phyloP scores from a whole-genome alignment of 37 sponge, comb jelly and placozoan species.

The Spongia lamella region DNA sequence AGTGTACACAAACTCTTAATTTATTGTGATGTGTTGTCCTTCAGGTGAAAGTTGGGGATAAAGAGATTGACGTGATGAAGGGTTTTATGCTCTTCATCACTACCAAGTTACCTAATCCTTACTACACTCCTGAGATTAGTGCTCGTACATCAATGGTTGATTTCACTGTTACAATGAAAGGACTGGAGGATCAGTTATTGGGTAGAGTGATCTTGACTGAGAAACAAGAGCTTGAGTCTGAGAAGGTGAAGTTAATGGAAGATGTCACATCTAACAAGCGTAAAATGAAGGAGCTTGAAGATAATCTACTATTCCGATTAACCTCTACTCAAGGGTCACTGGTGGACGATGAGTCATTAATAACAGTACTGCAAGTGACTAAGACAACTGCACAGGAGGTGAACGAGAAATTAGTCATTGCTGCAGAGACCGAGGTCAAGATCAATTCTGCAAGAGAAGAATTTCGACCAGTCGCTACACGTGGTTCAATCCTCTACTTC shows the following conservation, averaged over 20 bases:
- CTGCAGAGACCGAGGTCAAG: slow-evolving; percentile 95
- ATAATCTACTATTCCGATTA: slow-evolving; percentile 92
- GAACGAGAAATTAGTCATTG: slow-evolving; percentile 83
- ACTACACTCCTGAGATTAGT: slow-evolving; percentile 94
- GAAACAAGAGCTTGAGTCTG: slow-evolving; percentile 95
- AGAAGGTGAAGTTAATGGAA: slow-evolving; percentile 91
- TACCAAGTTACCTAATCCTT: slow-evolving; percentile 96
- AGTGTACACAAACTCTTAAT: too few species aligned
- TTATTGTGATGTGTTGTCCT: too few species aligned
- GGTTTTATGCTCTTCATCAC: slow-evolving; percentile 99
- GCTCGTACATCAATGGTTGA: slow-evolving; percentile 97
- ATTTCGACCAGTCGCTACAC: slow-evolving; percentile 96
- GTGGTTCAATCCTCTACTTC: slow-evolving; percentile 98
- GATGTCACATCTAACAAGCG: slow-evolving; percentile 93
- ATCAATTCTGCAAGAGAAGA: slow-evolving; percentile 98
- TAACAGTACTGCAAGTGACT: slow-evolving; percentile 79
- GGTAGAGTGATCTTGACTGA: slow-evolving; percentile 97
- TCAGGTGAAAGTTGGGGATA: slow-evolving; percentile 99
- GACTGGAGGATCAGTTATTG: slow-evolving; percentile 97
- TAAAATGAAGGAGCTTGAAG: slow-evolving; percentile 99
- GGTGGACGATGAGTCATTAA: slow-evolving; percentile 98
- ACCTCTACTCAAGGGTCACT: slow-evolving; percentile 96
- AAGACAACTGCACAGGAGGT: slow-evolving; percentile 98
- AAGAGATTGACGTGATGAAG: slow-evolving; percentile 98
- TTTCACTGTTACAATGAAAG: slow-evolving; percentile 99